These are phyloP conservation scores for Epinotia brunnichana DNA, from an alignment of 2,888 invertebrate species.

Conservation along the genomic window DNA sequence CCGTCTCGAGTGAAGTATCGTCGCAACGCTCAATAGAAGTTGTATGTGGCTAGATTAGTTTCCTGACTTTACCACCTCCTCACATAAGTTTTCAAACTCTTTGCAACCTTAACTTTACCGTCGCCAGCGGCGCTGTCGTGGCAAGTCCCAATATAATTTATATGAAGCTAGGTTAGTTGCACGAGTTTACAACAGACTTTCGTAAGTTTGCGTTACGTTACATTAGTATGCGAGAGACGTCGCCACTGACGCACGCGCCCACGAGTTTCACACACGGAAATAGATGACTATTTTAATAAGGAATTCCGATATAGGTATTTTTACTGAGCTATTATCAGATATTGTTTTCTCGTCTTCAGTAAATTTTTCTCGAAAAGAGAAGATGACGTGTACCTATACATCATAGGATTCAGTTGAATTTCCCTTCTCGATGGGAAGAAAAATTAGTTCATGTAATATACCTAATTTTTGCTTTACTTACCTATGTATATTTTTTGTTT, in stretches of 20 bases:
- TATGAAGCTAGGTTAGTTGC: not conserved
- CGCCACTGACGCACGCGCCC: constrained; percentile 39
- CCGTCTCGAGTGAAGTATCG: not conserved
- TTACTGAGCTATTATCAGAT: constrained; percentile 13
- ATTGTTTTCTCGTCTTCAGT: constrained; percentile 3
- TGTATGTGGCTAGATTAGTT: constrained; percentile 5
- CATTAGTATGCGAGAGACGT: constrained; percentile 36
- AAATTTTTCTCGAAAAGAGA: not conserved
- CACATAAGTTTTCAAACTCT: not conserved
- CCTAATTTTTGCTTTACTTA: not conserved
- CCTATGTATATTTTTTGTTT: not conserved
- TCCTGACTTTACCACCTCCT: not conserved
- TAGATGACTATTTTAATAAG: constrained; percentile 31
- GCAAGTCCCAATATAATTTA: not conserved
- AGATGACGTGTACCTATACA: not conserved
- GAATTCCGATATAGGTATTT: constrained; percentile 40
- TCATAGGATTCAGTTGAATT: not conserved
- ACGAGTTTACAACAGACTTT: not conserved
- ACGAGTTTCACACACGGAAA: constrained; percentile 36
- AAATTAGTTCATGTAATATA: too few species aligned
- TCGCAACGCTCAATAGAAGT: not conserved
- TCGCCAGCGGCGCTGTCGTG: constrained; percentile 4
- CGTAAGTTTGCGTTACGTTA: not conserved
- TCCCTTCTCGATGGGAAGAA: not conserved
- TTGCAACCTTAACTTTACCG: constrained; percentile 1